Conservation (phyloP, 2,797 vertebrate genomes). For the Microctenopoma lineatum region DNA sequence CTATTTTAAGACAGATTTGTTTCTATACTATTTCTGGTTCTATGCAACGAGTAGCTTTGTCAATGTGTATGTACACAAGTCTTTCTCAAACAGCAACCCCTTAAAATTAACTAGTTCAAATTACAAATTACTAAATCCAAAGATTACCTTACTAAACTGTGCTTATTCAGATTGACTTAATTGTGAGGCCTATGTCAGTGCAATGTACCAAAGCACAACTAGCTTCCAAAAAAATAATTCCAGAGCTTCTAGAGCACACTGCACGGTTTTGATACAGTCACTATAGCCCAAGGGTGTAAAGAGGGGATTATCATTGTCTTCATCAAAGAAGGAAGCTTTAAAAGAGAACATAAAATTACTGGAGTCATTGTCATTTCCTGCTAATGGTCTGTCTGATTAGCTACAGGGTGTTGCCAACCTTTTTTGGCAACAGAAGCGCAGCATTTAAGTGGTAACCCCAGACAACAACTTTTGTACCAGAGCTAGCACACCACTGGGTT, state of each 20-base stretch:
- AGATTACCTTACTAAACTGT: not conserved
- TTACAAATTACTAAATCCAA: not conserved
- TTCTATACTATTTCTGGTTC: constrained; percentile 3
- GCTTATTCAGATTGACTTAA: constrained; percentile 3
- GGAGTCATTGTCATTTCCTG: constrained; percentile 51
- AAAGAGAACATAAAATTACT: constrained; percentile 56
- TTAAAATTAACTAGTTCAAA: not conserved
- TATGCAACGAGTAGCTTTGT: not conserved
- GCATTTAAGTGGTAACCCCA: constrained; percentile 39
- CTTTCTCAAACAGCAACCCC: not conserved
- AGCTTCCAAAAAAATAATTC: constrained; percentile 32
- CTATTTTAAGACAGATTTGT: constrained; percentile 28
- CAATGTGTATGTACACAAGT: not conserved
- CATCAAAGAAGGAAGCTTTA: constrained; percentile 52
- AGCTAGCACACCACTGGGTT: constrained; percentile 28
- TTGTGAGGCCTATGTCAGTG: not conserved
- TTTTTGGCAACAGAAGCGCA: constrained; percentile 42
- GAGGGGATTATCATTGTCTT: constrained; percentile 41
- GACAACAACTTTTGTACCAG: constrained; percentile 28
- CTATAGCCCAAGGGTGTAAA: constrained; percentile 36
- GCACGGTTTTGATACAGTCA: constrained; percentile 48
- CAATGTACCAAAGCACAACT: not conserved
- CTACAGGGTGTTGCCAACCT: constrained; percentile 31
- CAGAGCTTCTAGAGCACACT: constrained; percentile 10
- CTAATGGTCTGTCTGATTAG: constrained; percentile 52